Percentiles rank a stretch among this genome's conserved stretches.
phyloP scores from a whole-genome alignment of 2,113 vertebrate species.

The Oncorhynchus tshawytscha region DNA sequence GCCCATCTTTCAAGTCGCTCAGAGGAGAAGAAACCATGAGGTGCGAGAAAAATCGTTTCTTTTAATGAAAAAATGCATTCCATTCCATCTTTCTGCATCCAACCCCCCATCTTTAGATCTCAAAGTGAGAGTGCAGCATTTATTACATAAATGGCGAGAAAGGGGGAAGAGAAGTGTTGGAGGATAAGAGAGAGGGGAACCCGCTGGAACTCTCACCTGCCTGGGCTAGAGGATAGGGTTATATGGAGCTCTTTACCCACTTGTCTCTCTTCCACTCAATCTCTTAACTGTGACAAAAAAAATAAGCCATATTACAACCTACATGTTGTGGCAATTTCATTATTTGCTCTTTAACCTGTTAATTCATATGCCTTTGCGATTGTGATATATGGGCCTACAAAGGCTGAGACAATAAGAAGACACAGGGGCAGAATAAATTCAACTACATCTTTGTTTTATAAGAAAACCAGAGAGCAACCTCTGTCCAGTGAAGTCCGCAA shows the following conservation, averaged over 20 bases:
- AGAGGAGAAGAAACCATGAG: slow-evolving; percentile 77
- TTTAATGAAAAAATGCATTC: slow-evolving; percentile 80
- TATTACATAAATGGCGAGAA: slow-evolving; percentile 72
- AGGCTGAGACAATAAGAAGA: too few species aligned
- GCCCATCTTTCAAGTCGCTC: slow-evolving; percentile 77
- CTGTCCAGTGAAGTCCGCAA: too few species aligned
- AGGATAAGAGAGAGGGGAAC: slow-evolving; percentile 33
- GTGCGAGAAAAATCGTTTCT: slow-evolving; percentile 76
- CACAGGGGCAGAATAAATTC: too few species aligned
- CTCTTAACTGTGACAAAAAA: slow-evolving; percentile 37
- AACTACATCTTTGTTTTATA: too few species aligned
- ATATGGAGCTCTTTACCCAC: not conserved
- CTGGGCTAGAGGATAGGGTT: slow-evolving; percentile 29
- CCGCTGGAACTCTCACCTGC: slow-evolving; percentile 38
- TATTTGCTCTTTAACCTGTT: too few species aligned
- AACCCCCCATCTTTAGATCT: slow-evolving; percentile 31
- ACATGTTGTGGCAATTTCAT: too few species aligned
- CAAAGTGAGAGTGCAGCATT: slow-evolving; percentile 66
- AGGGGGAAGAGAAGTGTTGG: slow-evolving; percentile 39
- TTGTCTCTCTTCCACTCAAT: not conserved
- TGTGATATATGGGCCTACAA: too few species aligned
- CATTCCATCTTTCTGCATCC: slow-evolving; percentile 65
- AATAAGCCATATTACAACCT: too few species aligned
- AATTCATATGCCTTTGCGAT: too few species aligned
- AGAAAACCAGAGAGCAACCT: too few species aligned